Evolutionary conservation across 2,113 vertebrate species (phyloP).

Genomic region (Seriola aureovittata): DNA sequence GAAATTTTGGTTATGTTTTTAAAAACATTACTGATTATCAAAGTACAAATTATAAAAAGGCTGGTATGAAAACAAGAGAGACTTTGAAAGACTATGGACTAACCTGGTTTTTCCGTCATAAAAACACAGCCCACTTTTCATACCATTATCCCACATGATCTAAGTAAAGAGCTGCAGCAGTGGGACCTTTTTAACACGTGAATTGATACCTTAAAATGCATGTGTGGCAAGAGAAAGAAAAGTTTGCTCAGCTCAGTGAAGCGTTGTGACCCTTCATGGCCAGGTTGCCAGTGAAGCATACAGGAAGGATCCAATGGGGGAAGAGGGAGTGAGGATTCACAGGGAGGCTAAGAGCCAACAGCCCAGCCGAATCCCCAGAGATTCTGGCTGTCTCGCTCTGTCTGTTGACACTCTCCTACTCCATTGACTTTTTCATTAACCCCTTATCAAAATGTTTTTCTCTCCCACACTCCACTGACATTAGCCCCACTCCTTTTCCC

Average conservation of each 20-base stretch:
- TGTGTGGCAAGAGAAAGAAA: conserved; percentile 40
- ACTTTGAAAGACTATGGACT: not conserved
- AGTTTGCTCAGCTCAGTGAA: conserved; percentile 82
- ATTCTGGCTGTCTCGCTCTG: conserved; percentile 52
- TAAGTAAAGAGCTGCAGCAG: conserved; percentile 32
- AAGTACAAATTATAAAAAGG: not conserved
- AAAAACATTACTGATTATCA: not conserved
- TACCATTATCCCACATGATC: not conserved
- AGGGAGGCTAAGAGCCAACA: conserved; percentile 48
- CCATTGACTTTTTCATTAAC: conserved; percentile 82
- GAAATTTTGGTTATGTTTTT: not conserved
- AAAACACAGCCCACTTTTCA: not conserved
- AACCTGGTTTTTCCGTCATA: not conserved
- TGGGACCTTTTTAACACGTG: conserved; percentile 37
- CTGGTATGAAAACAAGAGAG: not conserved
- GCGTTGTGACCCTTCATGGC: conserved; percentile 78
- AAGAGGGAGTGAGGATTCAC: conserved; percentile 56
- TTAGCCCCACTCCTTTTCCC: conserved; percentile 1
- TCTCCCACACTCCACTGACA: conserved; percentile 75
- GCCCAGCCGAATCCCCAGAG: conserved; percentile 62
- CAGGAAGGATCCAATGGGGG: conserved; percentile 62
- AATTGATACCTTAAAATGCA: conserved; percentile 46
- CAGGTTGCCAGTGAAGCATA: conserved; percentile 73
- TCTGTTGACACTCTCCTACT: conserved; percentile 76
- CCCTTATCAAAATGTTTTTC: conserved; percentile 80